phyloP scores from a whole-genome alignment of 1,140 invertebrate species.

The Hyposmocoma kahamanoa region DNA sequence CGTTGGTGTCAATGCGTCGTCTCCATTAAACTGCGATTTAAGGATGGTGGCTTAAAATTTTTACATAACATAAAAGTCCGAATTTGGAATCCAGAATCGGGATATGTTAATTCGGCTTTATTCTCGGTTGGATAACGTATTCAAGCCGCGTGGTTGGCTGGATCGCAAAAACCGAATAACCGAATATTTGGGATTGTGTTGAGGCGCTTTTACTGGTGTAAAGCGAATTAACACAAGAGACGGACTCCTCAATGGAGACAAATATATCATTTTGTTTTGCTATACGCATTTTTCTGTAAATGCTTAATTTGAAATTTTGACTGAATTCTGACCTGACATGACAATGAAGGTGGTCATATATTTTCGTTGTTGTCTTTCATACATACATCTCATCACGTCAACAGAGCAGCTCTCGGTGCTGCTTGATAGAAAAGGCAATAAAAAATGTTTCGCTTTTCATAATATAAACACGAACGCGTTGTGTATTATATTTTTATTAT shows the following conservation, averaged over 20 bases:
- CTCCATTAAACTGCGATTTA: constrained; percentile 41
- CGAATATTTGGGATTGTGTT: constrained; percentile 51
- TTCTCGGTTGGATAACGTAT: constrained; percentile 39
- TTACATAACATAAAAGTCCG: constrained; percentile 44
- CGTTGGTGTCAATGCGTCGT: constrained; percentile 60
- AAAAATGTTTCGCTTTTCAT: no score
- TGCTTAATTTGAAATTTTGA: constrained; percentile 1
- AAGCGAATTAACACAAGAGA: constrained; percentile 43
- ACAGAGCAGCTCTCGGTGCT: no score
- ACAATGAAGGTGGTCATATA: neutral
- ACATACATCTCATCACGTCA: no score
- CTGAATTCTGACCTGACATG: neutral
- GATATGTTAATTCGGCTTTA: constrained; percentile 52
- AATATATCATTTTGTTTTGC: constrained; percentile 21
- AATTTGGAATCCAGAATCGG: constrained; percentile 32
- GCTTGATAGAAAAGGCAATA: no score
- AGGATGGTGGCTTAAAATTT: constrained; percentile 44
- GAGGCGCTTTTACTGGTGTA: constrained; percentile 44
- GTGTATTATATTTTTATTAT: no score
- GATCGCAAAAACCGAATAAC: constrained; percentile 43
- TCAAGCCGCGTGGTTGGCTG: constrained; percentile 27
- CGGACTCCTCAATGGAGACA: constrained; percentile 11
- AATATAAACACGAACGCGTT: no score
- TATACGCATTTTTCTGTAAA: constrained; percentile 3
- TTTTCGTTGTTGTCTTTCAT: no score